Base-by-base conservation (phyloP, 2,888 invertebrate genomes). In the Itoplectis maculator region DNA sequence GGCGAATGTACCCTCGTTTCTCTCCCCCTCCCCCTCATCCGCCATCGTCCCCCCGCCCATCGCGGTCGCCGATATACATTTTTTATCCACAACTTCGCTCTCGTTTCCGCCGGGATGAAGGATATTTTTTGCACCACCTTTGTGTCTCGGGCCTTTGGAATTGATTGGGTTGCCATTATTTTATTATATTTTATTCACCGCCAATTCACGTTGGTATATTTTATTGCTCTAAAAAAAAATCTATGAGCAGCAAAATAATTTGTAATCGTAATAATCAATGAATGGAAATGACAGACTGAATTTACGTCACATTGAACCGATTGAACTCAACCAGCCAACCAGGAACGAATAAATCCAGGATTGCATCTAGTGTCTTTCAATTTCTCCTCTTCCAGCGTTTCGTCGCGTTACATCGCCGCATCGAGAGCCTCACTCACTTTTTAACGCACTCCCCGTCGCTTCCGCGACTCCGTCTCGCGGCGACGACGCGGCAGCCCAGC, bases 31-130 rank as follows among this genome's bases (percentile, higher is more conserved):
- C n/a, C n/a, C n/a, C n/a, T n/a, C n/a, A n/a, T n/a, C n/a, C n/a
- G n/a, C n/a, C n/a, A n/a, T n/a, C n/a, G n/a, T n/a, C n/a, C n/a
- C n/a, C n/a, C n/a, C n/a, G n/a, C n/a, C n/a, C n/a, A n/a, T n/a
- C 42, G 7, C 37, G 66, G 66, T 37, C 66, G n/a, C 40, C 79
- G 88, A 88, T 90, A 90, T 91, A 92, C 90, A 91, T 92, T 92
- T 92, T 92, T 90, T 88, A 90, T 90, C 89, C 86, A 76, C 79
- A 86, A 51, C 35, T 54, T 47, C 51, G 66, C 13, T 63, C 66
- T 79, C 84, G 80, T 86, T 80, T 82, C 78, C 63, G 70, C 13
- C 56, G 29, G 35, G 13, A 23, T 42, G 42, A 37, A n/a, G n/a
- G n/a, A 2, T n/a, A 68, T 56, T 56, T 68, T 74, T 51, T 47